These are phyloP conservation scores for Pangasius sanitwongsei DNA, from an alignment of 2,797 vertebrate species.

Conservation along the genomic window DNA sequence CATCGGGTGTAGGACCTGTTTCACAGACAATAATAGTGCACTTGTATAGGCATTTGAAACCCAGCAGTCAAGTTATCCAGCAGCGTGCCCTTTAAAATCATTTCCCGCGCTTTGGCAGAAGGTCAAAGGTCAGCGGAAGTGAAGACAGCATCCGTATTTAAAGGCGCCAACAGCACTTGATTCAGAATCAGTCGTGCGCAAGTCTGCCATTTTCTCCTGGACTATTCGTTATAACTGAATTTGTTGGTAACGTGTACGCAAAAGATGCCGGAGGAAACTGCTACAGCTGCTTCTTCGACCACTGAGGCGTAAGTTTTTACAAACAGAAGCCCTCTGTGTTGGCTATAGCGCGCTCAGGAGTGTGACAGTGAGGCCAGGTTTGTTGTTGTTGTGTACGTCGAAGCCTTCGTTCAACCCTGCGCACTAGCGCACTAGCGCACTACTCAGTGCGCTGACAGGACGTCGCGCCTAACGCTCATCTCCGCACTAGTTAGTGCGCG, in stretches of 20 bases:
- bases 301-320: constrained; percentile 66
- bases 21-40: not conserved
- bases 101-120: constrained; percentile 72
- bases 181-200: constrained; percentile 13
- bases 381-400: not conserved
- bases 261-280: constrained; percentile 75
- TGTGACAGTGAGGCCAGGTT: not conserved
- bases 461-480: not conserved
- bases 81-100: constrained; percentile 68
- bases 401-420: too few species aligned
- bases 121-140: constrained; percentile 74
- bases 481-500: not conserved
- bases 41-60: not conserved
- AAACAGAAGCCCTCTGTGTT: not conserved
- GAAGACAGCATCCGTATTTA: constrained; percentile 76
- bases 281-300: constrained; percentile 57
- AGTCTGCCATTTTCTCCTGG: constrained; percentile 42
- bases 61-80: not conserved
- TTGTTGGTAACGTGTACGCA: not conserved
- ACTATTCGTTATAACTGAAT: not conserved
- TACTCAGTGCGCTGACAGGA: not conserved
- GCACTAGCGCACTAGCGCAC: not conserved
- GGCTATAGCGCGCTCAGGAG: not conserved
- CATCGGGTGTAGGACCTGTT: not conserved
- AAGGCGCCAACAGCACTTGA: constrained; percentile 77